These are phyloP conservation scores for Lacerta agilis DNA, from an alignment of 2,797 vertebrate genomes.

Conservation along the genomic window DNA sequence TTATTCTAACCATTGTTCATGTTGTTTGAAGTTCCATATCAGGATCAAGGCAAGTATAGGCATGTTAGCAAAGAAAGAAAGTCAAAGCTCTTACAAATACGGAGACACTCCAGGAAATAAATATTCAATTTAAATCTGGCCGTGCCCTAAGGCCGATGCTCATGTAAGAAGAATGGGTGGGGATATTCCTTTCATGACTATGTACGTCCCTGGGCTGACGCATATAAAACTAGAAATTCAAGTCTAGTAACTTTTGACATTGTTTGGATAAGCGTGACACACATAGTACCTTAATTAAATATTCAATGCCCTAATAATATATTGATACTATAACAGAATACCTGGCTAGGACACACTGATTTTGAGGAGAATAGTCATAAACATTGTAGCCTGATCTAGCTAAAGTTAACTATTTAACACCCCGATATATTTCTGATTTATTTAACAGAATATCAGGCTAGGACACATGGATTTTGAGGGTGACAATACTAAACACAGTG, in stretches of 20 bases:
- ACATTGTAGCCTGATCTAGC: too few relatives aligned
- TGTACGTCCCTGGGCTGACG: neutral
- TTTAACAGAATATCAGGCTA: too few relatives aligned
- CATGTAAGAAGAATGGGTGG: conserved; percentile 7
- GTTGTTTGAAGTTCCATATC: neutral
- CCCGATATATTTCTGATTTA: too few relatives aligned
- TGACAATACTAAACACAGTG: neutral
- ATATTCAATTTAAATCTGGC: conserved; percentile 1
- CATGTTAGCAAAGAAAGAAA: conserved; percentile 7
- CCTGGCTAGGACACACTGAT: neutral
- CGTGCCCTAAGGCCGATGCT: neutral
- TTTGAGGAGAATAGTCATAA: too few relatives aligned
- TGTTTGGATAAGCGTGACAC: neutral
- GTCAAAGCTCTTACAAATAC: conserved; percentile 13
- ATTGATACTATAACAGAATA: neutral
- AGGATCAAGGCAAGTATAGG: conserved; percentile 1
- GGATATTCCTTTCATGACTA: neutral
- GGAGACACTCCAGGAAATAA: conserved; percentile 5
- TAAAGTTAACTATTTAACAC: too few relatives aligned
- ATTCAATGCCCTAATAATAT: neutral
- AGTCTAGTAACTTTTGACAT: neutral
- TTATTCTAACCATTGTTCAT: conserved; percentile 3
- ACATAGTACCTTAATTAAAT: neutral
- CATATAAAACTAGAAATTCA: conserved; percentile 21
- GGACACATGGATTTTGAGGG: neutral